Conservation (phyloP, 2,888 invertebrate species). For the Gymnosoma rotundatum region DNA sequence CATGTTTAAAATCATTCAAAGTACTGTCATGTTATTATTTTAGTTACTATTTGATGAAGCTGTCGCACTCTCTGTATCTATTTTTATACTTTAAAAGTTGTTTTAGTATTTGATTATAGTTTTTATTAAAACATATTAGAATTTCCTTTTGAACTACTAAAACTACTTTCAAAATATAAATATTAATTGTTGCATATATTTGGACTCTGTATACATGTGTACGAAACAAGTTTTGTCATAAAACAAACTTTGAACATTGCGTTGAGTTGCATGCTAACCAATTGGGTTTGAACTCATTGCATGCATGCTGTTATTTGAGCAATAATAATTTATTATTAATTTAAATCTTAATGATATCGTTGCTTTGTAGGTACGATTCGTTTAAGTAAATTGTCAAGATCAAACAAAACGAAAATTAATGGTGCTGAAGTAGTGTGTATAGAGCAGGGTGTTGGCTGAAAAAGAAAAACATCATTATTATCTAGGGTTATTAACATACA, state of each 20-base stretch:
- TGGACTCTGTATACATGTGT: neutral
- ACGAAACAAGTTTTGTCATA: slow-evolving; percentile 28
- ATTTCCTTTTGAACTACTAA: slow-evolving; percentile 48
- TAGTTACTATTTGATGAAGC: no score
- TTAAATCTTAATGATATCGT: slow-evolving; percentile 13
- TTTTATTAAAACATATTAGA: slow-evolving; percentile 32
- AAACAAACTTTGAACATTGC: slow-evolving; percentile 28
- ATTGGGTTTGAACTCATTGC: neutral
- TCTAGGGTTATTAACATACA: slow-evolving; percentile 56
- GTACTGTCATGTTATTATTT: no score
- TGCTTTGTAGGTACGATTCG: neutral
- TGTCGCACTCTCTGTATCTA: no score
- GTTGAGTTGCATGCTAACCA: slow-evolving; percentile 8
- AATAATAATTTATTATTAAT: slow-evolving; percentile 28
- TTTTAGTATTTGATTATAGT: neutral
- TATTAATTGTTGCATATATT: neutral
- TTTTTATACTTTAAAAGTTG: no score
- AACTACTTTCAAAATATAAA: slow-evolving; percentile 32
- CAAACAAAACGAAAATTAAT: neutral
- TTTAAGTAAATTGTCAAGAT: neutral
- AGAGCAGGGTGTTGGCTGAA: neutral
- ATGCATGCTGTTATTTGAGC: slow-evolving; percentile 4
- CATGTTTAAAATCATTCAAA: no score
- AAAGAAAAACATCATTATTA: slow-evolving; percentile 19
- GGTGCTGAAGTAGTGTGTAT: neutral